Conservation (phyloP, 2,888 invertebrate species). For the Cryptophagus acutangulus region DNA sequence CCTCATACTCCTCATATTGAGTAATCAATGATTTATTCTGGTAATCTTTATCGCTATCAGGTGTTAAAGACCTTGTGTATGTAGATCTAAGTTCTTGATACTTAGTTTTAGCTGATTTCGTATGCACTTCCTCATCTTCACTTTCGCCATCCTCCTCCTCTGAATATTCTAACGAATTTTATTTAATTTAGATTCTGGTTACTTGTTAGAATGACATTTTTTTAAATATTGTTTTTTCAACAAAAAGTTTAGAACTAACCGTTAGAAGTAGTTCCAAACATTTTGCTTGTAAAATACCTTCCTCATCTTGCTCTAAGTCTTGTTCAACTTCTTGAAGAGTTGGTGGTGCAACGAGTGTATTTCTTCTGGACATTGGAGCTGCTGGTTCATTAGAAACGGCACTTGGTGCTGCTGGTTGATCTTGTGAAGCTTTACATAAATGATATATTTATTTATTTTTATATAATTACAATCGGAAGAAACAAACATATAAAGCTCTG, state of each 20-base stretch:
- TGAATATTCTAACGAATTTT: conserved; percentile 35
- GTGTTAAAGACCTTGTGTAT: conserved; percentile 40
- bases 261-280: conserved; percentile 13
- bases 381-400: conserved; percentile 22
- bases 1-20: conserved; percentile 34
- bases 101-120: conserved; percentile 34
- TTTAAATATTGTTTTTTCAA: conserved; percentile 5
- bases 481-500: conserved; percentile 19
- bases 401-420: conserved; percentile 16
- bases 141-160: conserved; percentile 46
- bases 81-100: conserved; percentile 43
- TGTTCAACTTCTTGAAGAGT: conserved; percentile 41
- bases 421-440: conserved; percentile 20
- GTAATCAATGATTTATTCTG: too few species aligned
- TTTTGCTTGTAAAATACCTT: conserved; percentile 34
- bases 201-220: background rate
- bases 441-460: conserved; percentile 10
- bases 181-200: background rate
- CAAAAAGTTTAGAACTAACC: conserved; percentile 18
- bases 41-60: conserved; percentile 36
- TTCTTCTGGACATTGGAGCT: conserved; percentile 46
- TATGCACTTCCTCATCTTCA: conserved; percentile 32
- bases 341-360: conserved; percentile 49
- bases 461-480: conserved; percentile 2
- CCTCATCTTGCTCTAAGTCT: conserved; percentile 37